Conservation (phyloP, 1,140 invertebrate species). For the Leucophenga varia region DNA sequence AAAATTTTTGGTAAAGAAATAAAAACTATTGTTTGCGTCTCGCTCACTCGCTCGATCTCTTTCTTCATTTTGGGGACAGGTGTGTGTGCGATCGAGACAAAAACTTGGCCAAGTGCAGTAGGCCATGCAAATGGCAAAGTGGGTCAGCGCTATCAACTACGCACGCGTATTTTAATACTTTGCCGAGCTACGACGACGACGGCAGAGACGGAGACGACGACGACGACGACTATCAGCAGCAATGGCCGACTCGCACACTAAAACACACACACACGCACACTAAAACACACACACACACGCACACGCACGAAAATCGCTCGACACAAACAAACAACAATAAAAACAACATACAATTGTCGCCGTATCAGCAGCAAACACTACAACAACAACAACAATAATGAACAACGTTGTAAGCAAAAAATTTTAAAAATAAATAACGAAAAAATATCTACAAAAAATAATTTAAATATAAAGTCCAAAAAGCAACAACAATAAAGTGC, state of each 20-base stretch:
- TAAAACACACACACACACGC: constrained; percentile 9
- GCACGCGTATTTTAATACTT: constrained; percentile 17
- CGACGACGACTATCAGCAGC: constrained; percentile 20
- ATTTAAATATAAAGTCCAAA: constrained; percentile 34
- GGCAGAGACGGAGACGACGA: too few relatives aligned
- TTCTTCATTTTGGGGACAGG: too few relatives aligned
- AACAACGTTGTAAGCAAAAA: constrained; percentile 34
- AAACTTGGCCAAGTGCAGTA: constrained; percentile 56
- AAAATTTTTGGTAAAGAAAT: background rate
- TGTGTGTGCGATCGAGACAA: constrained; percentile 34
- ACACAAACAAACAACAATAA: constrained; percentile 8
- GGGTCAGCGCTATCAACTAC: constrained; percentile 48
- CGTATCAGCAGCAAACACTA: background rate
- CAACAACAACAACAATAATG: constrained; percentile 14
- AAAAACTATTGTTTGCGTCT: too few relatives aligned
- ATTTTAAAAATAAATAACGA: constrained; percentile 14
- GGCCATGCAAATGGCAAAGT: constrained; percentile 53
- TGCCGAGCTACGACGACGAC: background rate
- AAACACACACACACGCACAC: constrained; percentile 22
- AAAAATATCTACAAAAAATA: constrained; percentile 18
- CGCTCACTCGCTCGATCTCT: too few relatives aligned
- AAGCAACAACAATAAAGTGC: constrained; percentile 10
- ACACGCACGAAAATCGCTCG: too few relatives aligned
- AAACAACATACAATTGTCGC: constrained; percentile 5
- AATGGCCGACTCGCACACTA: constrained; percentile 20